phyloP scores from a whole-genome alignment of 2,113 vertebrate species.

The Phalacrocorax brasilianus region DNA sequence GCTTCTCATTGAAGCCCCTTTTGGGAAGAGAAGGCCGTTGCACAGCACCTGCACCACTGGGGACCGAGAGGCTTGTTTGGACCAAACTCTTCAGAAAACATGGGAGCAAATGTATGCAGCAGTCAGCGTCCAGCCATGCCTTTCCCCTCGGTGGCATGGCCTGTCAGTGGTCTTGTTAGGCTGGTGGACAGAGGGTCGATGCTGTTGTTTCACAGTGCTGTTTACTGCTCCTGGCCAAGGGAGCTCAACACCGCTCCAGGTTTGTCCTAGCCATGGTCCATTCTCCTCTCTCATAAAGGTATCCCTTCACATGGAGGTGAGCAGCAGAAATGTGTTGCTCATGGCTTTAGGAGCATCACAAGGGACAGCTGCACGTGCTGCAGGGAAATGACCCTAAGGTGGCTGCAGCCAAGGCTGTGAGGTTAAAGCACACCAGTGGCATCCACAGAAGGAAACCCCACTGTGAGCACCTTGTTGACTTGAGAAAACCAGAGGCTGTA shows the following conservation, averaged over 20 bases:
- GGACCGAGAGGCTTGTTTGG: neutral
- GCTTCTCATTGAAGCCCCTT: neutral
- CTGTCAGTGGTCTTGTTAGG: rapidly evolving
- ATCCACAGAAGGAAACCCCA: neutral
- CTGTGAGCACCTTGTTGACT: neutral
- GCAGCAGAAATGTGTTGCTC: neutral
- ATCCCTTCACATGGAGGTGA: neutral
- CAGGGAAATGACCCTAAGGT: neutral
- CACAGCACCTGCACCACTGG: neutral
- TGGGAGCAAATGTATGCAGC: neutral
- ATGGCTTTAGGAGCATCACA: neutral
- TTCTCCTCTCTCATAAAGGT: neutral
- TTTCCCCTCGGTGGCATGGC: rapidly evolving
- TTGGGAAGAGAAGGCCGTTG: too few species aligned
- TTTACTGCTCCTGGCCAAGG: neutral
- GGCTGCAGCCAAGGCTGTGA: neutral
- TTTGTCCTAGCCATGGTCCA: neutral
- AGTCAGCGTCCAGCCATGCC: neutral
- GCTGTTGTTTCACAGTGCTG: neutral
- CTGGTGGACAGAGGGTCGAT: neutral
- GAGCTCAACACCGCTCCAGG: neutral
- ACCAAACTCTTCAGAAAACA: neutral
- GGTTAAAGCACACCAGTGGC: neutral
- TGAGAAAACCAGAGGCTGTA: neutral
- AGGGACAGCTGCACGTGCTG: too few species aligned